Conservation (phyloP, 1,140 invertebrate species). For the Orussus abietinus region DNA sequence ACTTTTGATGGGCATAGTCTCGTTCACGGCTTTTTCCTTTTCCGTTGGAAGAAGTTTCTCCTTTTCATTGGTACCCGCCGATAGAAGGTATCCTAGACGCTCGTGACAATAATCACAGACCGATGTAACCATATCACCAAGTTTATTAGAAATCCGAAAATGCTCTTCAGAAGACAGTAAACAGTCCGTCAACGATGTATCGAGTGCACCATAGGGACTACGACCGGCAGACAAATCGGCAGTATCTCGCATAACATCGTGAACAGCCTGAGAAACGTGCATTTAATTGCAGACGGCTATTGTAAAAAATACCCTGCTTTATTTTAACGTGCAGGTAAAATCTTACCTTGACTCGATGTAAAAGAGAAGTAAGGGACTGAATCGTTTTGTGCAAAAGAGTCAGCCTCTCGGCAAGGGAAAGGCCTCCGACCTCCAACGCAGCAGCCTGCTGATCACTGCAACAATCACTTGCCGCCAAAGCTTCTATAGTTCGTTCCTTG, state of each 20-base stretch:
- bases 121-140: conserved; percentile 72
- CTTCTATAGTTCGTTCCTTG: conserved; percentile 84
- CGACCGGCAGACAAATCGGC: conserved; percentile 59
- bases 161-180: conserved; percentile 71
- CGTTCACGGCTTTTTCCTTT: conserved; percentile 9
- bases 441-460: conserved; percentile 52
- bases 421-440: conserved; percentile 46
- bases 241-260: conserved; percentile 69
- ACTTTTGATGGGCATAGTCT: conserved; percentile 20
- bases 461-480: conserved; percentile 64
- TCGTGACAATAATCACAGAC: conserved; percentile 92
- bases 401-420: conserved; percentile 76
- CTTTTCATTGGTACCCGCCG: conserved; percentile 68
- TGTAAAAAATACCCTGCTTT: conserved; percentile 1
- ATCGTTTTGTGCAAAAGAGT: conserved; percentile 73
- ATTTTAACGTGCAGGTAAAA: conserved; percentile 5
- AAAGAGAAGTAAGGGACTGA: conserved; percentile 49
- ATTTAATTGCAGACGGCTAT: conserved; percentile 9
- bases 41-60: conserved; percentile 48
- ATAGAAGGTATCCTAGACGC: conserved; percentile 79
- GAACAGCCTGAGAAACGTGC: conserved; percentile 55
- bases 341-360: conserved; percentile 62
- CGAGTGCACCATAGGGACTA: conserved; percentile 34
- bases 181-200: conserved; percentile 56
- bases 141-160: conserved; percentile 61